A percentile compares a stretch with the other conserved stretches of the same genome.
phyloP scores from a whole-genome alignment of 2,888 invertebrate species.

The Parnassius orleans region DNA sequence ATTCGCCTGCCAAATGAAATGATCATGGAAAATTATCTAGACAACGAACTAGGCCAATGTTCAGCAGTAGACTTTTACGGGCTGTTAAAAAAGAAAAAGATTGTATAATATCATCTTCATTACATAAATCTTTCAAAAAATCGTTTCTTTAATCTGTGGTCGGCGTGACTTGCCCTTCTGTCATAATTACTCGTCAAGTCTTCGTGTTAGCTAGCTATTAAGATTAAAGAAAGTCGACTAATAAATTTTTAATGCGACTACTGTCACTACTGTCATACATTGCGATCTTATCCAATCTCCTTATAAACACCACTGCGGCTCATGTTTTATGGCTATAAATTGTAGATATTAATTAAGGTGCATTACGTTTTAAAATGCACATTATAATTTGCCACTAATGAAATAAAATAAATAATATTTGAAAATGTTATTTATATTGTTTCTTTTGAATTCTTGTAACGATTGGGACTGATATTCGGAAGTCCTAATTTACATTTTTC shows the following conservation, averaged over 20 bases:
- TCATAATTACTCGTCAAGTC: slow-evolving; percentile 36
- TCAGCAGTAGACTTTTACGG: too few species aligned
- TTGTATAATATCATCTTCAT: too few species aligned
- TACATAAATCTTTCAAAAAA: not conserved
- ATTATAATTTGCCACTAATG: too few species aligned
- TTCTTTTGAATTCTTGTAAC: not conserved
- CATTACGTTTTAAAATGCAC: too few species aligned
- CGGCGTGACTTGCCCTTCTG: slow-evolving; percentile 13
- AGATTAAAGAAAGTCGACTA: slow-evolving; percentile 48
- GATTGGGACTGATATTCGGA: slow-evolving; percentile 2
- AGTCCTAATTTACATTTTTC: slow-evolving; percentile 3
- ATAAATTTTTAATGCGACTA: slow-evolving; percentile 46
- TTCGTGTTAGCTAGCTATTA: slow-evolving; percentile 38
- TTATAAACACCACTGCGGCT: slow-evolving; percentile 36
- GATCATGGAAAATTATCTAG: too few species aligned
- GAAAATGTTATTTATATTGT: too few species aligned
- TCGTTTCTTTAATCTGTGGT: slow-evolving; percentile 13
- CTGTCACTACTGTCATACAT: slow-evolving; percentile 40
- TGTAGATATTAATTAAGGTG: slow-evolving; percentile 21
- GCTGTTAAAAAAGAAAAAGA: too few species aligned
- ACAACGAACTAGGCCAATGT: too few species aligned
- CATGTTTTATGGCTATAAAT: slow-evolving; percentile 34
- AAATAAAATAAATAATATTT: too few species aligned
- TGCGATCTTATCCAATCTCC: slow-evolving; percentile 37
- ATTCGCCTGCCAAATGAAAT: too few species aligned